Evolutionary conservation across 2,888 invertebrate genomes (phyloP), one percentile per base, ranked within the genome.

Genomic region (Epicampocera succincta): DNA sequence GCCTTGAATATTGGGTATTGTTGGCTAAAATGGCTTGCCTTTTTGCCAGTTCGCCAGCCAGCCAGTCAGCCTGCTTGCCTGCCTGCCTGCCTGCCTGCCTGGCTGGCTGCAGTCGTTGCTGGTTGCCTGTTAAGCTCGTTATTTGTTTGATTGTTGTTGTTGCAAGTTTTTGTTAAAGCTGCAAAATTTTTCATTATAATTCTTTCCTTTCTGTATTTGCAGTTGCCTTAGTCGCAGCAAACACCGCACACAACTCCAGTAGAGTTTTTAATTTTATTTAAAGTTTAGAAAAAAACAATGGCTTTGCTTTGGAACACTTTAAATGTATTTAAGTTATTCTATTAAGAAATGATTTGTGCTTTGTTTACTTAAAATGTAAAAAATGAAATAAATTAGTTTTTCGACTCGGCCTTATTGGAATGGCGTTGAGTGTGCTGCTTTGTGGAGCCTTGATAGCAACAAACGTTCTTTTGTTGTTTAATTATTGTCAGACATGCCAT

Each of bases 401-500:
- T 38, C 38, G 0, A 1, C 58, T 38, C 13, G 48, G 3, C 46
- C 42, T 21, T 73, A 60, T 48, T 13, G 13, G 42, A 60, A 74
- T 46, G 6, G 9, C 44, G 60, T 13, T 3, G 68, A 68, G 68
- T 76, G 68, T 76, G 3, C 21, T 40, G 46, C 8, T 42, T 42
- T 66, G 17, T 61, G 81, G 73, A 82, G 81, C 81, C 81, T 82
- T 82, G 77, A 82, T 69, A 78, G 73, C 71, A 78, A 72, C 78
- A 63, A 76, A 74, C 48, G 77, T 82, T 83, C 75, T 84, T 86
- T 87, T 87, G 86, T 87, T 89, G 87, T 89, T 90, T 89, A 89
- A 89, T 90, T 90, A 89, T 90, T 88, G 87, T 89, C 87, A 85
- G 87, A 87, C 87, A 87, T 88, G 88, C 88, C 90, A 90, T 90